Base-by-base conservation (phyloP, 1,140 invertebrate species). In the Ctenoplectra terminalis region DNA sequence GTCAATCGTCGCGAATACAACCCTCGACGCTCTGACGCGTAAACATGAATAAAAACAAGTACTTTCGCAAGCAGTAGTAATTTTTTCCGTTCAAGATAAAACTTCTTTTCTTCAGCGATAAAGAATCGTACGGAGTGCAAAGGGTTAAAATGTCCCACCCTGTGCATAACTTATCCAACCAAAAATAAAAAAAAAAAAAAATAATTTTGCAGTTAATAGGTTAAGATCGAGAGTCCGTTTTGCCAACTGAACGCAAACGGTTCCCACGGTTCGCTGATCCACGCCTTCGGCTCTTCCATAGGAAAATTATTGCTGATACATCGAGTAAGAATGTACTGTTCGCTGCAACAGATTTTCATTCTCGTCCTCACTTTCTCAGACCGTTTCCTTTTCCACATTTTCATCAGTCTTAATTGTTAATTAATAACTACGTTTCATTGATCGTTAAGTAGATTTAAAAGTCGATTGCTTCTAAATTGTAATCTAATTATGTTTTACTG, bases 301-400 rank as follows among this genome's bases (percentile, higher is more conserved):
- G 66, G n/a, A 74, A 83, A 83, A 81, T 37, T n/a, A n/a, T n/a
- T 15, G 40, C 11, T 37, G 26, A 76, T 71, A 29, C 63, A 31
- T 40, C 52, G 31, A 40, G 17, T 37, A 34, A 69, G 60, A 64
- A 64, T 64, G 31, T n/a, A 23, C 23, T 11, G 13, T 63, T 48
- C 26, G 15, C 46, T 37, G 13, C 7, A 50, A 69, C 40, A 15
- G 37, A 78, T 78, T 78, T 69, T 29, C 29, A 7, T 70, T 31
- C 66, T 69, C 63, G 37, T 58, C 15, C 9, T 74, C n/a, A 37
- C 9, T 40, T 46, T 69, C 61, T 56, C n/a, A 29, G 4, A 23
- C 31, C 34, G 20, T 31, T n/a, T 29, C 40, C 7, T n/a, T 43
- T 26, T 66, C 3, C 31, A n/a, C 43, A 23, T n/a, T 11, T 29